These are phyloP conservation scores for Exephanes ischioxanthus DNA, from an alignment of 2,888 invertebrate genomes.

Conservation along the genomic window DNA sequence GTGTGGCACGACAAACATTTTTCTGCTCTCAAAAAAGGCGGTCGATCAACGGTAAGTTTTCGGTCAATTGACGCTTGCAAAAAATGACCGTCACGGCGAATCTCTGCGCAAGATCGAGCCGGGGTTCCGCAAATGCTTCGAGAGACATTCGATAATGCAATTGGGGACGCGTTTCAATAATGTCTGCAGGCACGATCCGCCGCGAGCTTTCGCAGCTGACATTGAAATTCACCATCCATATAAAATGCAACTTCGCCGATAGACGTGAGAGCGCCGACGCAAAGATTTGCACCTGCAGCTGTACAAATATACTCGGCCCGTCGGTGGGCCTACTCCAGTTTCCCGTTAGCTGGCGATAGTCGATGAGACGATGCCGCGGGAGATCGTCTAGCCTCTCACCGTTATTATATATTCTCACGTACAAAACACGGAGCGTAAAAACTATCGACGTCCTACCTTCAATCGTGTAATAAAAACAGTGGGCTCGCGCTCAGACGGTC, in stretches of 20 bases:
- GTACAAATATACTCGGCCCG: background rate
- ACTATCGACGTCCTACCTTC: slow-evolving; percentile 8
- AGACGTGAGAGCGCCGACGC: background rate
- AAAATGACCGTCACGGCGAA: too few relatives aligned
- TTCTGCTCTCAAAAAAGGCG: too few relatives aligned
- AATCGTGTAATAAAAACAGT: background rate
- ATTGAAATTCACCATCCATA: background rate
- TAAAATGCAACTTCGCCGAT: background rate
- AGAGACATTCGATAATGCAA: slow-evolving; percentile 29
- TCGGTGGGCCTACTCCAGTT: slow-evolving; percentile 19
- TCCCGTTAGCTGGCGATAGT: background rate
- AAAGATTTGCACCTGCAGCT: background rate
- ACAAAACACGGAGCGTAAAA: background rate
- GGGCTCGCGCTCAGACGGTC: background rate
- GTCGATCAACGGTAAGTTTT: too few relatives aligned
- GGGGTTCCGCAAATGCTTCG: background rate
- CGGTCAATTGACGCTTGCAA: too few relatives aligned
- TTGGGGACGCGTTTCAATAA: background rate
- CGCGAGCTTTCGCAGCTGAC: too few relatives aligned
- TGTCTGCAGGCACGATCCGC: too few relatives aligned
- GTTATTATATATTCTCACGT: slow-evolving; percentile 22
- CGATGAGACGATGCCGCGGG: slow-evolving; percentile 20
- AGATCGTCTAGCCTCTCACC: background rate
- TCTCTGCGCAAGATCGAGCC: too few relatives aligned
- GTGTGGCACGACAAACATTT: too few relatives aligned